These are phyloP conservation scores for Pandemis cinnamomeana DNA, from an alignment of 2,888 invertebrate genomes.

Conservation along the genomic window DNA sequence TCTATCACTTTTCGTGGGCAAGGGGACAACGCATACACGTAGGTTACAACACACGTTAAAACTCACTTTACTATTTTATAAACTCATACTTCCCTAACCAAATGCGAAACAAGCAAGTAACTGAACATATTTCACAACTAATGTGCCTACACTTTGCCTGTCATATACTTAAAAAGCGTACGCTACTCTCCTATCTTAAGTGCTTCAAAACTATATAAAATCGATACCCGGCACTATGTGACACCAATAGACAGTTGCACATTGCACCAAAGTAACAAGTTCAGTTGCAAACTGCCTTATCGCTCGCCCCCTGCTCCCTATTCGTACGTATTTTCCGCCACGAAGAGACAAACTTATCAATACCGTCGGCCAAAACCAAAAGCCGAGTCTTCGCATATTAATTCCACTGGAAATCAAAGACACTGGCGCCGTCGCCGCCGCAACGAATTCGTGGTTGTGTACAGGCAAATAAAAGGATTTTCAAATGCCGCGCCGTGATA, in stretches of 20 bases:
- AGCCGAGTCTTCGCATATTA: slow-evolving; percentile 7
- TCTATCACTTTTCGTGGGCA: too few relatives aligned
- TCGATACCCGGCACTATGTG: slow-evolving; percentile 18
- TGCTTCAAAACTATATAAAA: slow-evolving; percentile 5
- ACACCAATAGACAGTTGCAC: slow-evolving; percentile 20
- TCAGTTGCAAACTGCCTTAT: slow-evolving; percentile 36
- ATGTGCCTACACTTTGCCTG: too few relatives aligned
- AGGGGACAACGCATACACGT: too few relatives aligned
- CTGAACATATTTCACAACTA: too few relatives aligned
- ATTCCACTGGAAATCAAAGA: slow-evolving; percentile 2
- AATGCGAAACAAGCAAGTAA: too few relatives aligned
- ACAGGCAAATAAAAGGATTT: slow-evolving; percentile 35
- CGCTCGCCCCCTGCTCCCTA: slow-evolving; percentile 23
- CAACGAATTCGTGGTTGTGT: neutral
- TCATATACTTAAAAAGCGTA: too few relatives aligned
- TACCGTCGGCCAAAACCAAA: slow-evolving; percentile 13
- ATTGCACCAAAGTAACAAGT: slow-evolving; percentile 31
- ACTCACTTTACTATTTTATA: too few relatives aligned
- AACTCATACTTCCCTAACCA: too few relatives aligned
- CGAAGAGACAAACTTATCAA: slow-evolving; percentile 17
- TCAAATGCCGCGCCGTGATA: slow-evolving; percentile 28
- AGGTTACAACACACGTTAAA: too few relatives aligned
- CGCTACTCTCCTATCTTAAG: too few relatives aligned
- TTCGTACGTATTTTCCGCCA: slow-evolving; percentile 27
- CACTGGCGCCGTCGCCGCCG: slow-evolving; percentile 2